Evolutionary conservation across 2,888 invertebrate species (phyloP).

Genomic region (Panorpa germanica): DNA sequence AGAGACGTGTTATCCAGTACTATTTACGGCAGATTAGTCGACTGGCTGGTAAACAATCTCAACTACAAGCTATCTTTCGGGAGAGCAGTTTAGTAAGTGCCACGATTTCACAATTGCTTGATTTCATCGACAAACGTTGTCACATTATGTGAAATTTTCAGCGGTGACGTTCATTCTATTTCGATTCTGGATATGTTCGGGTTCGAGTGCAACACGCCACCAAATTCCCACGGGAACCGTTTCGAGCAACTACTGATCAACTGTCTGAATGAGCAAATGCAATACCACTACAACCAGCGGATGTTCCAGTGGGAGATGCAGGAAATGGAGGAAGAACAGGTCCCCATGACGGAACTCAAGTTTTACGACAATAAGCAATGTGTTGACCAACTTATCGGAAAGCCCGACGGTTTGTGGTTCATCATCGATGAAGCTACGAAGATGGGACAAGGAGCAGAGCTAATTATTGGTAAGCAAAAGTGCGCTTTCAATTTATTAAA

Average conservation of each 20-base stretch:
- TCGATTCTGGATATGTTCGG: conserved; percentile 79
- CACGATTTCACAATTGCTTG: not conserved
- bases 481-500: not conserved
- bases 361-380: conserved; percentile 80
- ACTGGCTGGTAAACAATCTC: conserved; percentile 73
- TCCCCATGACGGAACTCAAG: conserved; percentile 46
- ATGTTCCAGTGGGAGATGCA: conserved; percentile 84
- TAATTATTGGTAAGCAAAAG: conserved; percentile 42
- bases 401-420: conserved; percentile 65
- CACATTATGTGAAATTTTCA: conserved; percentile 24
- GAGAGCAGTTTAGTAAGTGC: conserved; percentile 70
- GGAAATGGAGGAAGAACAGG: conserved; percentile 60
- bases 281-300: conserved; percentile 82
- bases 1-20: conserved; percentile 73
- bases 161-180: conserved; percentile 68
- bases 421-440: conserved; percentile 78
- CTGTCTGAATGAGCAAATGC: conserved; percentile 80
- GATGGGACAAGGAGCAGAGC: conserved; percentile 45
- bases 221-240: conserved; percentile 65
- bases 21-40: conserved; percentile 66
- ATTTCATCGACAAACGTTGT: conserved; percentile 5
- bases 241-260: conserved; percentile 81
- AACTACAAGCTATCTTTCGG: conserved; percentile 70
- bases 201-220: conserved; percentile 87
- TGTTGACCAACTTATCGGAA: conserved; percentile 71